Percentiles rank a stretch among this genome's conserved stretches.
These are phyloP conservation scores for Drosophila cardini DNA, from an alignment of 1,140 invertebrate genomes.

Conservation along the genomic window DNA sequence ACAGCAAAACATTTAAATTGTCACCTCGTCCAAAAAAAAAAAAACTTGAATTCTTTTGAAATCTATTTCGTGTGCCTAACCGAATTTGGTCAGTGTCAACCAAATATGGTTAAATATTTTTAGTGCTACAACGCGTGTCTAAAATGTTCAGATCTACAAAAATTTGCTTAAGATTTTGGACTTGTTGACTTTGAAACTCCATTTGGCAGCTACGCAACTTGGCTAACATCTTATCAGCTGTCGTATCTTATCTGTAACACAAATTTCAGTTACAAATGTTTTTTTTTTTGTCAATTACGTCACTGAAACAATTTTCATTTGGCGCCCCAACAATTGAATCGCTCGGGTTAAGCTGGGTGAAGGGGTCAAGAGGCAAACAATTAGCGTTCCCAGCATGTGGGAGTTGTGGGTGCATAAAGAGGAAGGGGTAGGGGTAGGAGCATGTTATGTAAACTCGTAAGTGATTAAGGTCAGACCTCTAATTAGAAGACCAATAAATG, in stretches of 20 bases:
- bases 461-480: constrained; percentile 76
- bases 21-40: constrained; percentile 56
- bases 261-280: constrained; percentile 8
- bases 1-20: constrained; percentile 70
- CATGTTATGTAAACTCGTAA: constrained; percentile 69
- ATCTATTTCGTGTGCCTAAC: constrained; percentile 57
- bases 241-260: constrained; percentile 61
- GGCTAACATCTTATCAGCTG: constrained; percentile 43
- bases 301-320: constrained; percentile 23
- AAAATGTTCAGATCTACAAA: constrained; percentile 36
- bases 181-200: constrained; percentile 57
- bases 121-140: constrained; percentile 64
- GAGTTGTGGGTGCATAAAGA: constrained; percentile 18
- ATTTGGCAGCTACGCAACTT: constrained; percentile 38
- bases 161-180: constrained; percentile 72
- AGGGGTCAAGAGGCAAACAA: constrained; percentile 33
- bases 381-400: constrained; percentile 33
- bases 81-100: constrained; percentile 44
- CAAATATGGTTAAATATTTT: constrained; percentile 68
- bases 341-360: constrained; percentile 7
- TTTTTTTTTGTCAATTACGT: constrained; percentile 26
- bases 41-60: constrained; percentile 62
- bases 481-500: constrained; percentile 72
- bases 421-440: background rate
- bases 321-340: constrained; percentile 28